These are phyloP conservation scores for Crocuta crocuta DNA, from an alignment of 2,113 vertebrate species.

Conservation along the genomic window DNA sequence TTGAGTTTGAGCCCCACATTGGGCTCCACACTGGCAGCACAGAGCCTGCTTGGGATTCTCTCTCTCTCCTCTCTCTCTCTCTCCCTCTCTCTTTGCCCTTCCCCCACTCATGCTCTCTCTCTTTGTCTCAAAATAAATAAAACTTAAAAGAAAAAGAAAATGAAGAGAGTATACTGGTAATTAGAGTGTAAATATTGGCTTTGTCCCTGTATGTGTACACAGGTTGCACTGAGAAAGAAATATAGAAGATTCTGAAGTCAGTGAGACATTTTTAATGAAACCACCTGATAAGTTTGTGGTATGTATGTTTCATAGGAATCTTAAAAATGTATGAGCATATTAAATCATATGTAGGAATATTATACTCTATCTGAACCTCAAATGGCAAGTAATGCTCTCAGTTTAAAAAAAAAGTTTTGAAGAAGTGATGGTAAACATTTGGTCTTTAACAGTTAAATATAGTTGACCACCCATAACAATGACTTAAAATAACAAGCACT, in stretches of 20 bases:
- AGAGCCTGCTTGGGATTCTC: too few species aligned
- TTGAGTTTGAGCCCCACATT: too few species aligned
- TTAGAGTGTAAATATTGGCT: not conserved
- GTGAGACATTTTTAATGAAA: not conserved
- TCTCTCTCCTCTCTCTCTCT: too few species aligned
- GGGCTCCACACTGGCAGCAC: too few species aligned
- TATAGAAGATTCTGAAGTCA: not conserved
- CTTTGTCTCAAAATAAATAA: too few species aligned
- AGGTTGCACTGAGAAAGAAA: not conserved
- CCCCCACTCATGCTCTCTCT: too few species aligned
- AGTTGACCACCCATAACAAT: not conserved
- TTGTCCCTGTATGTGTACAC: not conserved
- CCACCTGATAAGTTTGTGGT: not conserved
- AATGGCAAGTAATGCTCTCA: not conserved
- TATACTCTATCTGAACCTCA: not conserved
- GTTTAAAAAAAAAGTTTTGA: not conserved
- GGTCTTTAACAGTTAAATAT: not conserved
- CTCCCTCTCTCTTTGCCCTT: too few species aligned
- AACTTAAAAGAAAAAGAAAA: not conserved
- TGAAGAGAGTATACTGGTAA: not conserved
- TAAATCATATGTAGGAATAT: not conserved
- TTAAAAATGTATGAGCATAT: not conserved
- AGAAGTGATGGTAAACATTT: not conserved
- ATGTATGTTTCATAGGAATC: not conserved
- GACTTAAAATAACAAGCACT: not conserved